Base-by-base conservation (phyloP, 2,888 invertebrate species). In the Odontomyia ornata region DNA sequence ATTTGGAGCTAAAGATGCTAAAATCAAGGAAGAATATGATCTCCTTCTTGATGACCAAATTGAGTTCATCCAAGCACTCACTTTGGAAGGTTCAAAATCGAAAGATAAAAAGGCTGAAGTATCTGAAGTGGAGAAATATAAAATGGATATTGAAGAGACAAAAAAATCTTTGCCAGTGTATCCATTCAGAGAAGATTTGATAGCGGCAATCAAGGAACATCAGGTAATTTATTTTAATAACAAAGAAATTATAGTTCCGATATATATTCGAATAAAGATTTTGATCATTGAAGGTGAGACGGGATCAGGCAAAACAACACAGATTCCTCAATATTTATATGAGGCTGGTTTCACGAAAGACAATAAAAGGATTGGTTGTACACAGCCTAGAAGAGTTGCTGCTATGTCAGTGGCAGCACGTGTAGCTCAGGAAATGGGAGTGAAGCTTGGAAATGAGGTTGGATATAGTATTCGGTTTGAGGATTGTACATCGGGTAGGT, bases 371-470 rank as follows among this genome's bases (percentile, higher is more conserved):
- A 95, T 99, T 83, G 99, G 98, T 0, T 99, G 99, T 84, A 99
- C 99, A 0, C 98, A 98, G 86, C 99, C 99, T 0, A 89, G 99
- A 80, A 89, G 99, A 86, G 99, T 99, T 1, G 99, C 99, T 25
- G 98, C 99, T 1, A 99, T 99, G 99, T 97, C 97, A n/a, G 99
- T 99, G 25, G 96, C 99, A 23, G 94, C 98, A 2, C 91, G 99
- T 85, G 99, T 99, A 0, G 96, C 99, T 1, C 95, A 99, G 85
- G 99, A 99, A 90, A 96, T 99, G 95, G 91, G 92, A 80, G 95
- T 96, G 0, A 99, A 99, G 88, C 89, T 99, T 28, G 99, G 99
- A 71, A 95, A 95, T 86, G 95, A 95, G 88, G 95, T 95, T 69
- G 93, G 94, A 3, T 94, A 94, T 82, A 93, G 93, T 80, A 99